Percentiles rank a stretch among this genome's conserved stretches.
These are phyloP conservation scores for Sorex fumeus DNA, from an alignment of 2,113 vertebrate species.

Conservation along the genomic window DNA sequence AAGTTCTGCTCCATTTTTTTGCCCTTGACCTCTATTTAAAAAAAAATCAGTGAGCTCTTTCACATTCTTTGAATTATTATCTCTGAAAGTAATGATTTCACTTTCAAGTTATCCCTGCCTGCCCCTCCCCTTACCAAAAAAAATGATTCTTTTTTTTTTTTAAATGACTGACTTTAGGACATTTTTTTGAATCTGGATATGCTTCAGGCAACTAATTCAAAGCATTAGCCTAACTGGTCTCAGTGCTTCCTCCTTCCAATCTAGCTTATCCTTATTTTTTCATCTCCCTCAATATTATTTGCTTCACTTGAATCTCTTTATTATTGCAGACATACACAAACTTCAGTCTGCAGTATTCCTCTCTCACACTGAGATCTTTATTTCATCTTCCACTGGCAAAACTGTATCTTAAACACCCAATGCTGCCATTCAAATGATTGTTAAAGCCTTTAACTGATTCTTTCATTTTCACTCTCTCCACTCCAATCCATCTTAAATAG, in stretches of 20 bases:
- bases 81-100: background rate
- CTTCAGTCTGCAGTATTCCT: background rate
- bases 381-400: constrained; percentile 43
- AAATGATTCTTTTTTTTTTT: background rate
- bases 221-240: background rate
- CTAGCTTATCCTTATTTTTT: background rate
- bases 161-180: background rate
- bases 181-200: background rate
- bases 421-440: constrained; percentile 41
- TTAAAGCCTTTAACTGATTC: constrained; percentile 20
- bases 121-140: too few relatives aligned
- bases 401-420: background rate
- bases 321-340: background rate
- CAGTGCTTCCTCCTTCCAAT: background rate
- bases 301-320: background rate
- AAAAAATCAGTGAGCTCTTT: constrained; percentile 22
- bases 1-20: constrained; percentile 27
- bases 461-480: background rate
- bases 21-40: constrained; percentile 22
- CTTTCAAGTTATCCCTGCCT: background rate
- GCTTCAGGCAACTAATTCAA: background rate
- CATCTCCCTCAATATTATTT: background rate
- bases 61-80: constrained; percentile 18
- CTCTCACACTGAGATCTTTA: background rate
- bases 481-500: constrained; percentile 26